Evolutionary conservation across 1,140 invertebrate genomes (phyloP).

Genomic region (Homarus americanus): DNA sequence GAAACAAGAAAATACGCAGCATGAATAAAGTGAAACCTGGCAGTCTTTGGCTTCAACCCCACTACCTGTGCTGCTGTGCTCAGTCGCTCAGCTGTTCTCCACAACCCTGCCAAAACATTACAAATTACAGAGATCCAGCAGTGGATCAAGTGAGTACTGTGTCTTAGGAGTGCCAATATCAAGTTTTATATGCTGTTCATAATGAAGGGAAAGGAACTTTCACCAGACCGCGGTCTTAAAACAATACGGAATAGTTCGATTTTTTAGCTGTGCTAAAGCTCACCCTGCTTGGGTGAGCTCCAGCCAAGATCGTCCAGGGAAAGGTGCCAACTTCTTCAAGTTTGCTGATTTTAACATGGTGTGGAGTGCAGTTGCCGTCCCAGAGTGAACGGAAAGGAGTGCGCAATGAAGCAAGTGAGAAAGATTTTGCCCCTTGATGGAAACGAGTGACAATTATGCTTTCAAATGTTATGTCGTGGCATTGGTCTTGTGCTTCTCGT

Average conservation of each 20-base stretch:
- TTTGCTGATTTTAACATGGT: conserved; percentile 44
- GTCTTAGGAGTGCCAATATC: background rate
- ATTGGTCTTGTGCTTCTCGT: background rate
- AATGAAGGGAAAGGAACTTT: background rate
- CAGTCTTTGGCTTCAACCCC: background rate
- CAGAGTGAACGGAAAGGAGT: conserved; percentile 45
- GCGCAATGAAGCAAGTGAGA: conserved; percentile 54
- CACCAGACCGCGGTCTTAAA: background rate
- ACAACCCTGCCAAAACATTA: conserved; percentile 58
- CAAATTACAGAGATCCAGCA: conserved; percentile 39
- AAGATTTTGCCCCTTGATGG: background rate
- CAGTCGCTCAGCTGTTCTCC: conserved; percentile 44
- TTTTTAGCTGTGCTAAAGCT: conserved; percentile 3
- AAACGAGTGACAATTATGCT: background rate
- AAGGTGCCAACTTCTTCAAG: conserved; percentile 42
- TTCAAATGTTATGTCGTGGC: background rate
- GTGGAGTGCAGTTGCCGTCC: conserved; percentile 42
- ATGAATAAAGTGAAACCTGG: too few species aligned
- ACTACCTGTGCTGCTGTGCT: conserved; percentile 48
- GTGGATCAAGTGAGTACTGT: background rate
- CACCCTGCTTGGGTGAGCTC: conserved; percentile 35
- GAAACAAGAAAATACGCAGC: too few species aligned
- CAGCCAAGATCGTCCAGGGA: conserved; percentile 32
- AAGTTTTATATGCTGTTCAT: background rate
- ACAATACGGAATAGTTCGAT: background rate